Percentiles rank a stretch among this genome's conserved stretches.
phyloP scores from a whole-genome alignment of 2,888 invertebrate genomes.

The Trichogramma dendrolimi region DNA sequence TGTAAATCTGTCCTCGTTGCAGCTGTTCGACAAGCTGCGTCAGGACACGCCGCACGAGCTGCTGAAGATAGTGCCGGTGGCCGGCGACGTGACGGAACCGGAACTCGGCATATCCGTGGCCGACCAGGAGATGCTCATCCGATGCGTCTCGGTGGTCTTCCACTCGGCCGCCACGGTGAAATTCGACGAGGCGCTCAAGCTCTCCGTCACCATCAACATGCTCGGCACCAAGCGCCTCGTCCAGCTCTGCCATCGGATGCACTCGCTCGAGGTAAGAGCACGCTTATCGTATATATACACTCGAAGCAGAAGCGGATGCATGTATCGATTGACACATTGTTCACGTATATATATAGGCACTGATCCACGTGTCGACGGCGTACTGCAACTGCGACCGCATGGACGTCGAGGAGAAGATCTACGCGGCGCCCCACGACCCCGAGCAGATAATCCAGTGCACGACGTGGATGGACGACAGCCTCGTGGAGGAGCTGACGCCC shows the following conservation, averaged over 20 bases:
- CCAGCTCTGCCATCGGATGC: slow-evolving; percentile 67
- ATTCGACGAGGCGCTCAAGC: slow-evolving; percentile 72
- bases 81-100: slow-evolving; percentile 62
- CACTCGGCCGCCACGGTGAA: slow-evolving; percentile 80
- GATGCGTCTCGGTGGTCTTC: slow-evolving; percentile 71
- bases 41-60: slow-evolving; percentile 57
- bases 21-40: slow-evolving; percentile 64
- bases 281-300: not conserved
- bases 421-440: slow-evolving; percentile 56
- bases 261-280: slow-evolving; percentile 60
- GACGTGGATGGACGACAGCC: slow-evolving; percentile 52
- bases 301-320: not conserved
- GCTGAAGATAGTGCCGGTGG: slow-evolving; percentile 63
- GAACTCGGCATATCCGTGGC: slow-evolving; percentile 58
- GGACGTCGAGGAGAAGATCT: slow-evolving; percentile 60
- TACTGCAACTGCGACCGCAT: slow-evolving; percentile 67
- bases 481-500: slow-evolving; percentile 52
- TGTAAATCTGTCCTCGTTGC: slow-evolving; percentile 24
- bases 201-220: slow-evolving; percentile 73
- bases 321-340: not conserved
- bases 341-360: slow-evolving; percentile 47
- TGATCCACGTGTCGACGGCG: slow-evolving; percentile 69
- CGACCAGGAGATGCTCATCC: slow-evolving; percentile 55
- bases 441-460: slow-evolving; percentile 55
- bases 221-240: slow-evolving; percentile 68